Conservation (phyloP, 2,113 vertebrate genomes). For the Heterotilapia buettikoferi region DNA sequence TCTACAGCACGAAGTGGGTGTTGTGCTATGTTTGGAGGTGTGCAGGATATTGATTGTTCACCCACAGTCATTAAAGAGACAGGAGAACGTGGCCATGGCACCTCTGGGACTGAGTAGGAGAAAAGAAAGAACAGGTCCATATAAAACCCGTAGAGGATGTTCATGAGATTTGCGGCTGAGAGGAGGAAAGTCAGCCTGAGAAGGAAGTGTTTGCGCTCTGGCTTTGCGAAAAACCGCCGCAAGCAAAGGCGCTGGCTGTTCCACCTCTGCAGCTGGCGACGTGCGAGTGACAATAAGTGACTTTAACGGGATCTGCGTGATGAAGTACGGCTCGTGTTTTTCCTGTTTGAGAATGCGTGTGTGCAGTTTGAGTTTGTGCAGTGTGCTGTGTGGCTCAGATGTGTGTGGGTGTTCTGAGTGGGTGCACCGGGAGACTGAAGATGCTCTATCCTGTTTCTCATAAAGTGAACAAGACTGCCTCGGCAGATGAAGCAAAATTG, state of each 20-base stretch:
- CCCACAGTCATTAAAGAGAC: conserved; percentile 64
- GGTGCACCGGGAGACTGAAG: conserved; percentile 63
- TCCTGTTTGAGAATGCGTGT: conserved; percentile 45
- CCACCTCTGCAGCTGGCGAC: conserved; percentile 36
- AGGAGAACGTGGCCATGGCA: conserved; percentile 38
- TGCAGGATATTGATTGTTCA: conserved; percentile 63
- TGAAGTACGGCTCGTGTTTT: conserved; percentile 24
- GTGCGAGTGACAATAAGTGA: conserved; percentile 2
- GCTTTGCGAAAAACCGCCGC: conserved; percentile 19
- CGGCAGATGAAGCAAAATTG: conserved; percentile 8
- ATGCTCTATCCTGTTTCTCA: conserved; percentile 54
- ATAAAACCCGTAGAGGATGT: conserved; percentile 47
- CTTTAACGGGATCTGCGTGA: conserved; percentile 21
- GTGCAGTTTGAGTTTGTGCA: conserved; percentile 43
- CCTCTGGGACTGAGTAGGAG: conserved; percentile 56
- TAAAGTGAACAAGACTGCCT: conserved; percentile 47
- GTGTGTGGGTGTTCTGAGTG: conserved; percentile 67
- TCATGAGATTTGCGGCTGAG: conserved; percentile 15
- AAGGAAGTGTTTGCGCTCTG: conserved; percentile 20
- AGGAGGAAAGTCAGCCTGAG: conserved; percentile 34
- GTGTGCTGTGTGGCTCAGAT: conserved; percentile 55
- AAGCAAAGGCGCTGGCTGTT: not conserved
- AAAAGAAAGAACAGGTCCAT: conserved; percentile 40
- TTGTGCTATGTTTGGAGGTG: conserved; percentile 62
- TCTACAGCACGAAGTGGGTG: conserved; percentile 41